phyloP scores from a whole-genome alignment of 2,113 vertebrate species.

The Lipotes vexillifer region DNA sequence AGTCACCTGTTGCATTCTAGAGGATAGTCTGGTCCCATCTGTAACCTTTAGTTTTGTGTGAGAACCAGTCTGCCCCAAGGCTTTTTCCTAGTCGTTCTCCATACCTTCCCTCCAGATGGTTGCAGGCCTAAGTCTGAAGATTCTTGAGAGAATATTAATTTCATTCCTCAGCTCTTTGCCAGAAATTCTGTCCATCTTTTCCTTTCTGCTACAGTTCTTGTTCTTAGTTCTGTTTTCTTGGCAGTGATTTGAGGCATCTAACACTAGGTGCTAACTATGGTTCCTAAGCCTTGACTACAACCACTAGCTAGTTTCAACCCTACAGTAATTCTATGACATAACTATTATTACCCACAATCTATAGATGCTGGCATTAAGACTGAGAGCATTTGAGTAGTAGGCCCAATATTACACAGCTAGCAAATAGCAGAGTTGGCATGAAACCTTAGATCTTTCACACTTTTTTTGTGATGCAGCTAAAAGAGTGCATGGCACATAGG shows the following conservation, averaged over 20 bases:
- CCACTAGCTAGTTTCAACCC: background rate
- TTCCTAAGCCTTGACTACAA: background rate
- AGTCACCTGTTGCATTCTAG: slow-evolving; percentile 28
- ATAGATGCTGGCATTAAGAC: background rate
- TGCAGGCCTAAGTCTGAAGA: slow-evolving; percentile 15
- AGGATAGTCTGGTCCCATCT: slow-evolving; percentile 38
- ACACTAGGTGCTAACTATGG: background rate
- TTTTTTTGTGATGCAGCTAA: background rate
- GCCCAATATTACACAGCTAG: background rate
- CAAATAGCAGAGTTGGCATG: background rate
- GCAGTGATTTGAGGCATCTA: background rate
- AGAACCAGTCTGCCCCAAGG: background rate
- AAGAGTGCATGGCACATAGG: background rate
- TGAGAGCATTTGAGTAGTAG: background rate
- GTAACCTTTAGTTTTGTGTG: slow-evolving; percentile 13
- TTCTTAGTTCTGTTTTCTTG: slow-evolving; percentile 34
- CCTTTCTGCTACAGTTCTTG: background rate
- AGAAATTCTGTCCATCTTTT: slow-evolving; percentile 45
- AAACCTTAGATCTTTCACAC: background rate
- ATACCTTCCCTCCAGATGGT: background rate
- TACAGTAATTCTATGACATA: background rate
- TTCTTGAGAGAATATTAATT: slow-evolving; percentile 51
- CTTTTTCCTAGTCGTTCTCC: background rate
- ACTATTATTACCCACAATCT: background rate
- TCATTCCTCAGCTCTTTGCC: slow-evolving; percentile 35